Conservation (phyloP, 2,888 invertebrate species). For the Megastigmus dorsalis region DNA sequence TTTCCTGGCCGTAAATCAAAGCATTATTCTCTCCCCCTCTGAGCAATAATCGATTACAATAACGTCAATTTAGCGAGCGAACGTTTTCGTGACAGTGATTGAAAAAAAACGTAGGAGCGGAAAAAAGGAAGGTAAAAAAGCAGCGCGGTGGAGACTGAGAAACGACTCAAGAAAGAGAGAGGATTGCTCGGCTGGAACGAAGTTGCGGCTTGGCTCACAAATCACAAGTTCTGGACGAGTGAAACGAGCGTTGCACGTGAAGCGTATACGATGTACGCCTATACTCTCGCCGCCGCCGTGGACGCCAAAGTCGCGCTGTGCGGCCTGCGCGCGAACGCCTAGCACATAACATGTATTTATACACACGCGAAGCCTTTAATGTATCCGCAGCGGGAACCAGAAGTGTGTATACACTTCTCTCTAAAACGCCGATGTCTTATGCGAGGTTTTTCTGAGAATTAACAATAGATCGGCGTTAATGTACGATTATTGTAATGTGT, state of each 20-base stretch:
- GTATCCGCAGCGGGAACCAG: neutral
- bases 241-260: conserved; percentile 10
- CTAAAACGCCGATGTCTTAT: neutral
- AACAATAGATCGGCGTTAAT: conserved; percentile 9
- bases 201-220: conserved; percentile 15
- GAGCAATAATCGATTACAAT: conserved; percentile 26
- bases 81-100: conserved; percentile 10
- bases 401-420: neutral
- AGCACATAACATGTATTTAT: conserved; percentile 19
- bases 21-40: conserved; percentile 9
- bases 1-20: conserved; percentile 40
- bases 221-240: conserved; percentile 31
- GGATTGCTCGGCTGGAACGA: neutral
- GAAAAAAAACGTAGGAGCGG: neutral
- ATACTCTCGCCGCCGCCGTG: neutral
- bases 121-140: neutral
- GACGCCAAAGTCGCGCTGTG: neutral
- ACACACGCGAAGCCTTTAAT: conserved; percentile 12
- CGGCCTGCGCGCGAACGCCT: conserved; percentile 1
- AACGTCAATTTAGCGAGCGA: conserved; percentile 24
- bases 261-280: neutral
- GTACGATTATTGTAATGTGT: conserved; percentile 5
- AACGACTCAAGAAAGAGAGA: neutral
- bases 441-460: conserved; percentile 14
- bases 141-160: neutral